These are phyloP conservation scores for Chlamydotis undulata DNA, from an alignment of 2,113 vertebrate genomes.

Conservation along the genomic window DNA sequence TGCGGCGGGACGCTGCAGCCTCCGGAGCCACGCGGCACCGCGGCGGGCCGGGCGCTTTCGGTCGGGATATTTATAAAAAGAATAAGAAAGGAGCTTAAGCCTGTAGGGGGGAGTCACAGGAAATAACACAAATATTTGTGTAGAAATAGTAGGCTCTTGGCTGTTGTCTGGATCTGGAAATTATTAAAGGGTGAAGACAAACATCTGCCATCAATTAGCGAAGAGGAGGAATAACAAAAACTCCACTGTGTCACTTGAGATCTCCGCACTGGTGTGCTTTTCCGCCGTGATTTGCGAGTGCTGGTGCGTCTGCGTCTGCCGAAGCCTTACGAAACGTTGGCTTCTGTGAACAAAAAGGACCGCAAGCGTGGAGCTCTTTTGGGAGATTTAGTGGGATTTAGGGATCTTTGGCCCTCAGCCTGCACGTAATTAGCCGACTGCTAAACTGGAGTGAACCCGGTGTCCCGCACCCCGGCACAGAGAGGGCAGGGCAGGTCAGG, in stretches of 20 bases:
- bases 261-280: background rate
- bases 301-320: background rate
- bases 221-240: conserved; percentile 62
- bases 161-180: conserved; percentile 69
- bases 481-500: too few species aligned
- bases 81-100: conserved; percentile 23
- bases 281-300: background rate
- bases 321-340: background rate
- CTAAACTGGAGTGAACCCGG: background rate
- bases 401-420: background rate
- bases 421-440: background rate
- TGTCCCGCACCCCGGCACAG: background rate
- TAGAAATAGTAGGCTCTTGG: conserved; percentile 65
- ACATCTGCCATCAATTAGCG: conserved; percentile 77
- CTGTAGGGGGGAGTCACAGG: conserved; percentile 54
- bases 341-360: background rate
- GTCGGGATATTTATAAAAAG: background rate
- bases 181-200: conserved; percentile 70
- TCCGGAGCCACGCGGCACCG: background rate
- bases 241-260: conserved; percentile 32
- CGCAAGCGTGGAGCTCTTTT: accelerated
- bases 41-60: accelerated
- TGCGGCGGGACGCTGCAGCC: background rate
- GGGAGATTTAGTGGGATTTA: background rate
- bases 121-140: conserved; percentile 74